Conservation (phyloP, 2,797 vertebrate genomes). For the Fundulus diaphanus region DNA sequence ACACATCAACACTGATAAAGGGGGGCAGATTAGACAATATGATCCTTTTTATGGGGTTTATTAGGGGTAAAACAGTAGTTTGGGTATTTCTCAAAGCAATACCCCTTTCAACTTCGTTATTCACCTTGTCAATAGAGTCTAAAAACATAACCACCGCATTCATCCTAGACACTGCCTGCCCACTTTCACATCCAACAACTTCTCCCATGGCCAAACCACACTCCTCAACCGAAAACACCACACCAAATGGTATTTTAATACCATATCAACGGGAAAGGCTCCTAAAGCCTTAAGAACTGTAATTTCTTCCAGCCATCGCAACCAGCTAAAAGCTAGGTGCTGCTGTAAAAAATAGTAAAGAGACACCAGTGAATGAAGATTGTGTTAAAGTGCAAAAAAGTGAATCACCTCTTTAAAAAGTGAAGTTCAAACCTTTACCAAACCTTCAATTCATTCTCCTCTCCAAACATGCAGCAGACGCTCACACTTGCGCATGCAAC, state of each 20-base stretch:
- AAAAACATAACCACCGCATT: background rate
- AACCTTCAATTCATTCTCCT: background rate
- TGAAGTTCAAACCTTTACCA: background rate
- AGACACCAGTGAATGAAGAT: background rate
- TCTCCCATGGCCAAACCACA: constrained; percentile 1
- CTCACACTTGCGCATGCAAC: background rate
- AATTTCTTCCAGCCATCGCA: background rate
- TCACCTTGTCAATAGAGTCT: no score
- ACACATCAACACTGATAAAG: background rate
- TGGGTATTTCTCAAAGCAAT: background rate
- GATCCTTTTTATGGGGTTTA: background rate
- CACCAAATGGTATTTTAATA: constrained; percentile 1
- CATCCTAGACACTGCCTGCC: background rate
- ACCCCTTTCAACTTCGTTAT: no score
- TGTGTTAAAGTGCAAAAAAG: background rate
- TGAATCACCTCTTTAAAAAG: background rate
- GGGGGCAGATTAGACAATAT: background rate
- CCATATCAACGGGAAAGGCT: background rate
- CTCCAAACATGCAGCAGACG: background rate
- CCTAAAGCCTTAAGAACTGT: background rate
- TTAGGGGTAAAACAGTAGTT: background rate
- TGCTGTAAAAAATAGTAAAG: background rate
- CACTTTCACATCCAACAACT: background rate
- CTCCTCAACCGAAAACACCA: background rate
- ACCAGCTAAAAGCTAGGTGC: background rate